Evolutionary conservation across 2,888 invertebrate genomes (phyloP).

Genomic region (Hetaerina titia): DNA sequence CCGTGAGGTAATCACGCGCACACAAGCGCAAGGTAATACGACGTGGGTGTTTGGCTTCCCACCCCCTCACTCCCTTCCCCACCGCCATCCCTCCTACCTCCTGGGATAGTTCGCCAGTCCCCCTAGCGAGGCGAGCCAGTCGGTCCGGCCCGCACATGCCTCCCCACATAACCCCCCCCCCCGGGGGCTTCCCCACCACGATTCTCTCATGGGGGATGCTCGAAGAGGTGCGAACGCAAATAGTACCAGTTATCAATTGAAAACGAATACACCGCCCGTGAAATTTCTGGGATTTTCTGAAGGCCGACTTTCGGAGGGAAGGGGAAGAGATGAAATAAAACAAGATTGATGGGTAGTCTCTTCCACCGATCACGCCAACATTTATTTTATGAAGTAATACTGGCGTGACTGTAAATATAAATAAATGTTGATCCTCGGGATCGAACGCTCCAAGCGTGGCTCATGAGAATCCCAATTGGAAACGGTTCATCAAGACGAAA

Average conservation of each 20-base stretch:
- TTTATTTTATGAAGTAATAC: not conserved
- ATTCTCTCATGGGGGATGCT: not conserved
- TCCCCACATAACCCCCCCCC: not conserved
- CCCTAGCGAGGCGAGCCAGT: not conserved
- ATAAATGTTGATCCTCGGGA: too few species aligned
- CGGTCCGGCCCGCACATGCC: too few species aligned
- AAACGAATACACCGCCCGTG: not conserved
- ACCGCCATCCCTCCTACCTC: too few species aligned
- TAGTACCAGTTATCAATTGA: not conserved
- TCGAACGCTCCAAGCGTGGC: too few species aligned
- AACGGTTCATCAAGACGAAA: too few species aligned
- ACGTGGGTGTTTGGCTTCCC: not conserved
- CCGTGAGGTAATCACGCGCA: not conserved
- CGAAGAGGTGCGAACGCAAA: not conserved
- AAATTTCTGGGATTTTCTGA: not conserved
- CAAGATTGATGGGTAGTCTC: not conserved
- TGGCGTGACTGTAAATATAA: too few species aligned
- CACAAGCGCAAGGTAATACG: not conserved
- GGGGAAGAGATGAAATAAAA: not conserved
- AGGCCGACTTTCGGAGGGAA: not conserved
- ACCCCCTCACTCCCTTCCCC: not conserved
- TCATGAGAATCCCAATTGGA: too few species aligned
- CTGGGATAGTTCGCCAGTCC: too few species aligned
- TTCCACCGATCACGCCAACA: not conserved
- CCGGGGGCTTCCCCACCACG: not conserved